Evolutionary conservation across 2,888 invertebrate species (phyloP).

Genomic region (Patella caerulea): DNA sequence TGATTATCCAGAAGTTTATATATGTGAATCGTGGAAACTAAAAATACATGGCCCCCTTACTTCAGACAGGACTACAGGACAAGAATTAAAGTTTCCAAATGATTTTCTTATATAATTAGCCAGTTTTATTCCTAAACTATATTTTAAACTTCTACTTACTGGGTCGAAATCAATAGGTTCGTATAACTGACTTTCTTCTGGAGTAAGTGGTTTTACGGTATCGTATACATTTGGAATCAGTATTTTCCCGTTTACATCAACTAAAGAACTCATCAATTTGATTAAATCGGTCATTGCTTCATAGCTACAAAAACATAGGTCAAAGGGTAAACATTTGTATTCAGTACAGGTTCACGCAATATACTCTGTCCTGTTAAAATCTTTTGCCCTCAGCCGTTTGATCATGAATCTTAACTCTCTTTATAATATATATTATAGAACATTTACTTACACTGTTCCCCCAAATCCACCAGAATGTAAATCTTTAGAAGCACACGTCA

Average conservation of each 20-base stretch:
- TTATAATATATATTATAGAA: background rate
- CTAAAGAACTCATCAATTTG: slow-evolving; percentile 85
- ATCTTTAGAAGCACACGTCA: slow-evolving; percentile 91
- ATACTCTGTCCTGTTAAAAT: background rate
- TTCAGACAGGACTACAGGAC: no score
- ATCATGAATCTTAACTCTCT: background rate
- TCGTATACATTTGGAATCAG: slow-evolving; percentile 86
- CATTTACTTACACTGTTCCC: slow-evolving; percentile 85
- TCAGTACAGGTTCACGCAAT: background rate
- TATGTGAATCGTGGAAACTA: no score
- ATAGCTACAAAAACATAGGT: slow-evolving; percentile 72
- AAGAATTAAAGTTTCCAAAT: no score
- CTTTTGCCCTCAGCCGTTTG: background rate
- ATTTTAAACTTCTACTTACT: slow-evolving; percentile 44
- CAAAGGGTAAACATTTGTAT: no score
- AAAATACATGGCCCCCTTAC: no score
- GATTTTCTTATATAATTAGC: no score
- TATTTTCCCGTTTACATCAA: slow-evolving; percentile 90
- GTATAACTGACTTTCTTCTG: slow-evolving; percentile 79
- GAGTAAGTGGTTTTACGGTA: slow-evolving; percentile 83
- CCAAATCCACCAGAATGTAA: slow-evolving; percentile 97
- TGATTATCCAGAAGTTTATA: no score
- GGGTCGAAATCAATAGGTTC: slow-evolving; percentile 89
- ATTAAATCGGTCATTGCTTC: slow-evolving; percentile 86
- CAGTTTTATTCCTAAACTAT: no score